These are phyloP conservation scores for Ptychadena robeensis DNA, from an alignment of 2,797 vertebrate genomes.

Conservation along the genomic window DNA sequence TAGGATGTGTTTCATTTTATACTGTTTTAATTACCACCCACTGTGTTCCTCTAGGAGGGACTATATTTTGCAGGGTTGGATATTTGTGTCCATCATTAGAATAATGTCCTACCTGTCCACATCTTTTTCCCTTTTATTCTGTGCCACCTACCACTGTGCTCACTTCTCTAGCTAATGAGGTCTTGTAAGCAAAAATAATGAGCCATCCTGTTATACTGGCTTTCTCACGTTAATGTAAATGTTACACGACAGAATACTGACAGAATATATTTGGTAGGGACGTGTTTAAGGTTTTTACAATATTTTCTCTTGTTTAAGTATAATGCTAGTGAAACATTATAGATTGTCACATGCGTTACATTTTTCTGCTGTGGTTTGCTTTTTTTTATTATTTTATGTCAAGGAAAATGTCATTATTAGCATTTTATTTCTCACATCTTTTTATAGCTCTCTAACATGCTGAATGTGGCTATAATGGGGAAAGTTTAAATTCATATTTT, in stretches of 20 bases:
- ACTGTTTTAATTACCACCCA: constrained; percentile 48
- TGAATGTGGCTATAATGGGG: constrained; percentile 15
- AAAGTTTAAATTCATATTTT: constrained; percentile 23
- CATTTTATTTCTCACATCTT: constrained; percentile 34
- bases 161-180: constrained; percentile 57
- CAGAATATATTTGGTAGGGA: constrained; percentile 53
- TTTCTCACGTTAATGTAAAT: constrained; percentile 56
- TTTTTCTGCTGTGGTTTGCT: constrained; percentile 49
- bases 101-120: constrained; percentile 53
- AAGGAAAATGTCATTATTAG: constrained; percentile 56
- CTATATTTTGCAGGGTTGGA: constrained; percentile 8
- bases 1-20: not conserved
- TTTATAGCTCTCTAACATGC: constrained; percentile 28
- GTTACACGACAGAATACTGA: constrained; percentile 56
- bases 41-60: constrained; percentile 31
- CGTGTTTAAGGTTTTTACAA: constrained; percentile 48
- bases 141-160: constrained; percentile 51
- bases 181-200: constrained; percentile 61
- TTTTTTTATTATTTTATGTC: constrained; percentile 45
- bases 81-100: constrained; percentile 49
- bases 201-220: constrained; percentile 51
- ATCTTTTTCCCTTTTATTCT: constrained; percentile 45
- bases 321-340: constrained; percentile 51
- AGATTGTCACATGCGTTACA: constrained; percentile 41
- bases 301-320: constrained; percentile 54